A percentile compares a stretch with the other conserved stretches of the same genome.
These are phyloP conservation scores for Idris sp. DNA, from an alignment of 1,140 invertebrate species.

Conservation along the genomic window DNA sequence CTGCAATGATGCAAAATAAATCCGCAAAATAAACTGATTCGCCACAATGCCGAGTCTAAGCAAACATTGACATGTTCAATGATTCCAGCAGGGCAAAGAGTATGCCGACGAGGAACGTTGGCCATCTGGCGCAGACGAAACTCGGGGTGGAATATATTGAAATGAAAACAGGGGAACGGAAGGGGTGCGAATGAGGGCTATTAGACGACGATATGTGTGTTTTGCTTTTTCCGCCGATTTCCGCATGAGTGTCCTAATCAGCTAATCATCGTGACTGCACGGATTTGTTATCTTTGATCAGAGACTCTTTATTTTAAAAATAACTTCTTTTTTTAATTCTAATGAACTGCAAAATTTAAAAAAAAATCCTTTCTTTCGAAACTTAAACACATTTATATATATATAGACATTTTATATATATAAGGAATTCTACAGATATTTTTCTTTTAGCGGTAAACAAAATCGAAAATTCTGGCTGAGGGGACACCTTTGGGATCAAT, in stretches of 20 bases:
- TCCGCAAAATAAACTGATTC: constrained; percentile 72
- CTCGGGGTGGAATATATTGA: constrained; percentile 74
- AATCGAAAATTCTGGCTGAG: too few relatives aligned
- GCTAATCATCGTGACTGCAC: constrained; percentile 43
- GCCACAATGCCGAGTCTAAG: constrained; percentile 70
- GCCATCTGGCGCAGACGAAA: constrained; percentile 73
- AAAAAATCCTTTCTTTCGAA: too few relatives aligned
- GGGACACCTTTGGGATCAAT: too few relatives aligned
- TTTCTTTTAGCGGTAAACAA: too few relatives aligned
- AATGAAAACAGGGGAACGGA: constrained; percentile 76
- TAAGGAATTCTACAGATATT: too few relatives aligned
- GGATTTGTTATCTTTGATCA: constrained; percentile 43
- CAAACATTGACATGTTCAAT: constrained; percentile 79
- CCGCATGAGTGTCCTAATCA: constrained; percentile 62
- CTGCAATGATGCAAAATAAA: constrained; percentile 62
- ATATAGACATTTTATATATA: too few relatives aligned
- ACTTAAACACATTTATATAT: too few relatives aligned
- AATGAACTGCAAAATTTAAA: too few relatives aligned
- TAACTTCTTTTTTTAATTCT: too few relatives aligned
- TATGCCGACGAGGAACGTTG: constrained; percentile 53
- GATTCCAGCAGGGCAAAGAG: constrained; percentile 70
- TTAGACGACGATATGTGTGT: constrained; percentile 79
- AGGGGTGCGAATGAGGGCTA: constrained; percentile 78
- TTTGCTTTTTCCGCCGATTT: constrained; percentile 75
- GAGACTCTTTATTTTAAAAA: neutral